Evolutionary conservation across 2,797 vertebrate species (phyloP).

Genomic region (Champsocephalus gunnari): DNA sequence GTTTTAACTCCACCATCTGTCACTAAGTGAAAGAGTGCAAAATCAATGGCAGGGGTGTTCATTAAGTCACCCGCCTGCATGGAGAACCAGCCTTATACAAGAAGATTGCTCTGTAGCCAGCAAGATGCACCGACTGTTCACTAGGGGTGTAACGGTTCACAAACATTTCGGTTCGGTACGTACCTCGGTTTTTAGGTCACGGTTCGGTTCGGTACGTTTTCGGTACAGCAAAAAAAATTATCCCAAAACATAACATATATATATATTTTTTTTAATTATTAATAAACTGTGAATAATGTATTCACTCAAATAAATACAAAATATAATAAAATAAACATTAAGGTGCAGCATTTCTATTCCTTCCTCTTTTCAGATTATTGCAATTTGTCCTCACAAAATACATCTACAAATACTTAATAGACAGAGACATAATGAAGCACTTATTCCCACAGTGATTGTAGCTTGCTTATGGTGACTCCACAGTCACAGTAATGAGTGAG

Average conservation of each 20-base stretch:
- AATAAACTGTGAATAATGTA: too few species aligned
- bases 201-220: too few species aligned
- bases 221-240: too few species aligned
- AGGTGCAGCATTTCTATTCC: background rate
- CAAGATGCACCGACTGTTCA: background rate
- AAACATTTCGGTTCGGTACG: too few species aligned
- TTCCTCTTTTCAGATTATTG: slow-evolving; percentile 38
- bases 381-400: slow-evolving; percentile 50
- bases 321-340: too few species aligned
- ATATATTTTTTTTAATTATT: too few species aligned
- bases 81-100: background rate
- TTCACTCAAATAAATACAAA: too few species aligned
- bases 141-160: too few species aligned
- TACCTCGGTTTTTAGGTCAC: too few species aligned
- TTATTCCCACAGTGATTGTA: slow-evolving; percentile 38
- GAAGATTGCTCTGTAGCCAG: background rate
- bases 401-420: slow-evolving; percentile 39
- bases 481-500: slow-evolving; percentile 42
- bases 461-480: slow-evolving; percentile 56
- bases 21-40: background rate
- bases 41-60: background rate
- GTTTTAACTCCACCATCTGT: background rate
- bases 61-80: background rate
- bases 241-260: too few species aligned
- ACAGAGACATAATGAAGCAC: slow-evolving; percentile 45